Percentiles rank a stretch among this genome's conserved stretches.
Evolutionary conservation across 2,888 invertebrate species (phyloP).

Genomic region (Phasia obesa): DNA sequence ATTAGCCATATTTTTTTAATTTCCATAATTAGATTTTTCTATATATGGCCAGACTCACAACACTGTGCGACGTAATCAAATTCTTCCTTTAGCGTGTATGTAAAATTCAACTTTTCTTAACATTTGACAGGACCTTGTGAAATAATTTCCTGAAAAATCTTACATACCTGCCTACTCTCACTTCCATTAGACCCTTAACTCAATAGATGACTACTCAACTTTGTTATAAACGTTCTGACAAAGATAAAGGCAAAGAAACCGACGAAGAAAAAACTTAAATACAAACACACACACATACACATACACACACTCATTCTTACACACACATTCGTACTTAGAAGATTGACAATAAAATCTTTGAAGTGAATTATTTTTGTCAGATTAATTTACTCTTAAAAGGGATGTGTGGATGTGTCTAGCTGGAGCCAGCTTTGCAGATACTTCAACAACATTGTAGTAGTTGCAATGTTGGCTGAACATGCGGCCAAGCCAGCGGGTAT

Average conservation of each 20-base stretch:
- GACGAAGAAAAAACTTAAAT: constrained; percentile 21
- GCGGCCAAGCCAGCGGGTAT: constrained; percentile 56
- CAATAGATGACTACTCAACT: constrained; percentile 57
- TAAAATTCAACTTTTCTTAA: not conserved
- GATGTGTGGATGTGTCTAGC: constrained; percentile 28
- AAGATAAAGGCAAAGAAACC: constrained; percentile 42
- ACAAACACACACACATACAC: not conserved
- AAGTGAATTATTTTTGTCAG: constrained; percentile 52
- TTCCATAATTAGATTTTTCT: too few relatives aligned
- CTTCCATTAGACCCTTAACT: constrained; percentile 15
- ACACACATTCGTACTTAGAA: not conserved
- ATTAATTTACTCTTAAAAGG: constrained; percentile 46
- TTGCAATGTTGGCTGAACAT: constrained; percentile 56
- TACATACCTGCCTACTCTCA: not conserved
- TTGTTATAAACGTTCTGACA: constrained; percentile 49
- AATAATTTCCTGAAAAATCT: constrained; percentile 19
- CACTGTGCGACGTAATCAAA: too few relatives aligned
- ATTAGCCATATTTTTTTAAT: too few relatives aligned
- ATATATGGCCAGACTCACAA: too few relatives aligned
- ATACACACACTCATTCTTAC: too few relatives aligned
- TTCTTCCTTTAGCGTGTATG: not conserved
- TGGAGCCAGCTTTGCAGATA: constrained; percentile 4
- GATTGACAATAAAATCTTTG: constrained; percentile 48
- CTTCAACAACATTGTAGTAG: constrained; percentile 60
- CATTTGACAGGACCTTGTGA: constrained; percentile 5